A percentile compares a stretch with the other conserved stretches of the same genome.
Evolutionary conservation across 35 echinoderm and acorn worm species (phyloP).

Genomic region (Patiria miniata): DNA sequence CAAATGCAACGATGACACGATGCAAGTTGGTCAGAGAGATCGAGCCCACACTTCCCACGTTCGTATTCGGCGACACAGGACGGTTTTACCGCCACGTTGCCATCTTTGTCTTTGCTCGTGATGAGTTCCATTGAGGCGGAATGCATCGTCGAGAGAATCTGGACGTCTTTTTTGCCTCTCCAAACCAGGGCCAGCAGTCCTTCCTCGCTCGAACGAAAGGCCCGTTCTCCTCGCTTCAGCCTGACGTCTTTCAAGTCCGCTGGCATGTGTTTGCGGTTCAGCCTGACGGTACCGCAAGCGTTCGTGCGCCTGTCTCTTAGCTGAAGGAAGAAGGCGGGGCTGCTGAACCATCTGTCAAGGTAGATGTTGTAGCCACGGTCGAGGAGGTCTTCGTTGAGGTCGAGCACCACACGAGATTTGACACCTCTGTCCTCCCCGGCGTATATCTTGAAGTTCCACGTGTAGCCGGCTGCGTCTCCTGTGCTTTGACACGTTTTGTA

Average conservation of each 20-base stretch:
- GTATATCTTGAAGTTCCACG: constrained; percentile 27
- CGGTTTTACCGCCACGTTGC: constrained; percentile 24
- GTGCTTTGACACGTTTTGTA: constrained; percentile 33
- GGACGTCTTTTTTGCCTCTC: constrained; percentile 44
- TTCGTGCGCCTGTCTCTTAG: constrained; percentile 27
- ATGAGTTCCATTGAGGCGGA: neutral
- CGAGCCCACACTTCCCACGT: constrained; percentile 41
- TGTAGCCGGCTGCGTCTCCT: constrained; percentile 49
- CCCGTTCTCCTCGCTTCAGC: neutral
- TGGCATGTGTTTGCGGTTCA: constrained; percentile 34
- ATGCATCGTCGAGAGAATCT: constrained; percentile 40
- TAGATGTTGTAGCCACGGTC: constrained; percentile 43
- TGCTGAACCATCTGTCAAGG: constrained; percentile 45
- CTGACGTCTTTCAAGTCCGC: constrained; percentile 4
- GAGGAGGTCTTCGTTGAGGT: constrained; percentile 8
- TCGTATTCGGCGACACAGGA: constrained; percentile 14
- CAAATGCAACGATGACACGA: neutral
- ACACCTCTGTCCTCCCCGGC: neutral
- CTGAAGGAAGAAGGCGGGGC: constrained; percentile 28
- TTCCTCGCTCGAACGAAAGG: neutral
- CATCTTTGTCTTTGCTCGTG: neutral
- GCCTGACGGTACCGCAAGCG: constrained; percentile 59
- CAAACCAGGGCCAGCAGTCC: constrained; percentile 33
- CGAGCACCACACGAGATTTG: constrained; percentile 18
- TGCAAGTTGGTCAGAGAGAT: constrained; percentile 33